Conservation (phyloP, 2,888 invertebrate species). For the Tetragnatha montana region DNA sequence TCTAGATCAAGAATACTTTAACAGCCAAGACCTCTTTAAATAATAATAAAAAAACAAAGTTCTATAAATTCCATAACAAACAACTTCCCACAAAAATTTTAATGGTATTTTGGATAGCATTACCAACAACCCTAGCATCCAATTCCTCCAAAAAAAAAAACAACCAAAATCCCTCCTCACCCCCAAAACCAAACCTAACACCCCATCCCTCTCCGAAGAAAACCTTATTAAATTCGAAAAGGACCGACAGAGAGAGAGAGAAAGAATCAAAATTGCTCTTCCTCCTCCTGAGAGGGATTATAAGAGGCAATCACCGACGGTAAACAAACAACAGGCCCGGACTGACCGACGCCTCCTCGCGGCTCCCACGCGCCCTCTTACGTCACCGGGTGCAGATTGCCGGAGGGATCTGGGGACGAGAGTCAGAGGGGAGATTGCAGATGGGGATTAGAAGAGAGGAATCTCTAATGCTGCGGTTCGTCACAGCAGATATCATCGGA, state of each 20-base stretch:
- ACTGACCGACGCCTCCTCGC: conserved; percentile 38
- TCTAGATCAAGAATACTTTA: too few relatives aligned
- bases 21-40: too few relatives aligned
- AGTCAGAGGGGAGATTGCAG: background rate
- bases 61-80: too few relatives aligned
- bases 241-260: conserved; percentile 33
- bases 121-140: background rate
- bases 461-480: background rate
- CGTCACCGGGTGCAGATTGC: background rate
- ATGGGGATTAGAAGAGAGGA: background rate
- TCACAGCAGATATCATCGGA: background rate
- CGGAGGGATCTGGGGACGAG: background rate
- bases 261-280: conserved; percentile 59
- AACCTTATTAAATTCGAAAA: conserved; percentile 61
- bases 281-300: conserved; percentile 42
- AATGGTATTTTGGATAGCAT: too few relatives aligned
- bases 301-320: conserved; percentile 63
- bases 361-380: conserved; percentile 2
- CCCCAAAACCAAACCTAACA: conserved; percentile 46
- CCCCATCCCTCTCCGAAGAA: background rate
- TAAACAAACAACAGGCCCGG: conserved; percentile 60
- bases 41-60: too few relatives aligned
- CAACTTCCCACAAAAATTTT: too few relatives aligned
- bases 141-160: background rate
- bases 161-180: background rate